Conservation (phyloP, 2,888 invertebrate genomes). For the Lagria hirta region DNA sequence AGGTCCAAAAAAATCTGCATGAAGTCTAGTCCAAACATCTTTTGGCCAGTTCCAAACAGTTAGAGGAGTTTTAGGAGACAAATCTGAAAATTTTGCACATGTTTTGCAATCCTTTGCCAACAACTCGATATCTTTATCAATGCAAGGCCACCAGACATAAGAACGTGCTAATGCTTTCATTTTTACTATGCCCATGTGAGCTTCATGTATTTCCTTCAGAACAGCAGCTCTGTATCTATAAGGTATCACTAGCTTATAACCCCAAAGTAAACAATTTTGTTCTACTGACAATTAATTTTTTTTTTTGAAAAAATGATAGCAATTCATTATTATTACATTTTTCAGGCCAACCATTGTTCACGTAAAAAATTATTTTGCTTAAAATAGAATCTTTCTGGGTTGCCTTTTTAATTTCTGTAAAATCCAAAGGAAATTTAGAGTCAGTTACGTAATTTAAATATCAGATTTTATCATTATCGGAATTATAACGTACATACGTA, state of each 20-base stretch:
- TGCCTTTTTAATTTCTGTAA: constrained; percentile 3
- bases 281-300: constrained; percentile 4
- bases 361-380: constrained; percentile 3
- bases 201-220: constrained; percentile 2
- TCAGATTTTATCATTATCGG: no score
- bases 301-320: background rate
- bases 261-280: constrained; percentile 3
- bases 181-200: constrained; percentile 4
- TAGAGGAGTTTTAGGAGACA: constrained; percentile 2
- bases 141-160: constrained; percentile 10
- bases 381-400: background rate
- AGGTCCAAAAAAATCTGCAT: constrained; percentile 6
- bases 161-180: constrained; percentile 6
- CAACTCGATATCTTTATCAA: constrained; percentile 1
- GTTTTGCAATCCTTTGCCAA: background rate
- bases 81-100: background rate
- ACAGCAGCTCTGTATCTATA: background rate
- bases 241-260: constrained; percentile 2
- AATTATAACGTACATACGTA: no score
- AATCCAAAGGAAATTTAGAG: no score
- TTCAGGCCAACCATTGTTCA: constrained; percentile 2
- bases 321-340: background rate
- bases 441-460: no score
- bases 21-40: background rate
- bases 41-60: background rate